Conservation (phyloP, 2,888 invertebrate species). For the Tenthredo livida region DNA sequence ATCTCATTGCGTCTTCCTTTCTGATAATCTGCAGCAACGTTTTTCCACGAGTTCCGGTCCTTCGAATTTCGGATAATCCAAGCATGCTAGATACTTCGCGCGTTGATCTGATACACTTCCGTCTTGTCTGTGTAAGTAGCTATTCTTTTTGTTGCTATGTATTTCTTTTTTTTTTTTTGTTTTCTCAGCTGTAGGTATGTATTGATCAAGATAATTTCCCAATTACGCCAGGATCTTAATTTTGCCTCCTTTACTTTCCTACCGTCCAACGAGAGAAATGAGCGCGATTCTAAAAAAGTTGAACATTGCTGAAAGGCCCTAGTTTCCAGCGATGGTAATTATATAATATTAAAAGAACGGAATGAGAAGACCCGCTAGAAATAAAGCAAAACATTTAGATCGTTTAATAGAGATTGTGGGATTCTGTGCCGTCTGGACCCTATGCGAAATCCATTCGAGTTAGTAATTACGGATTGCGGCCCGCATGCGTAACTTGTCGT, state of each 20-base stretch:
- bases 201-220: conserved; percentile 46
- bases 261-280: not conserved
- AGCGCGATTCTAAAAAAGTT: conserved; percentile 11
- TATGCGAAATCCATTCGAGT: conserved; percentile 30
- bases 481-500: conserved; percentile 49
- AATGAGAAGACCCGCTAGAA: not conserved
- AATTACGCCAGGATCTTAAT: conserved; percentile 35
- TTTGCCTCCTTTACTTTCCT: not conserved
- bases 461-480: conserved; percentile 35
- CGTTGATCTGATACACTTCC: not conserved
- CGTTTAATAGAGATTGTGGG: conserved; percentile 18
- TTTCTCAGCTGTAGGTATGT: not conserved
- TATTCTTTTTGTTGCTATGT: not conserved
- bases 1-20: not conserved
- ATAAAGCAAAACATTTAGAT: conserved; percentile 27
- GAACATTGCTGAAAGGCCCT: not conserved
- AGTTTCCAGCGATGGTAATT: conserved; percentile 10
- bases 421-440: conserved; percentile 9
- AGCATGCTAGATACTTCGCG: too few species aligned
- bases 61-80: not conserved
- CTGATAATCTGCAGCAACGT: not conserved
- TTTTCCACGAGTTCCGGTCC: not conserved
- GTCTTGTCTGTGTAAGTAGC: not conserved
- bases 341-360: conserved; percentile 29
- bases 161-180: too few species aligned